Conservation (phyloP, 2,113 vertebrate species). For the Aphelocoma coerulescens region DNA sequence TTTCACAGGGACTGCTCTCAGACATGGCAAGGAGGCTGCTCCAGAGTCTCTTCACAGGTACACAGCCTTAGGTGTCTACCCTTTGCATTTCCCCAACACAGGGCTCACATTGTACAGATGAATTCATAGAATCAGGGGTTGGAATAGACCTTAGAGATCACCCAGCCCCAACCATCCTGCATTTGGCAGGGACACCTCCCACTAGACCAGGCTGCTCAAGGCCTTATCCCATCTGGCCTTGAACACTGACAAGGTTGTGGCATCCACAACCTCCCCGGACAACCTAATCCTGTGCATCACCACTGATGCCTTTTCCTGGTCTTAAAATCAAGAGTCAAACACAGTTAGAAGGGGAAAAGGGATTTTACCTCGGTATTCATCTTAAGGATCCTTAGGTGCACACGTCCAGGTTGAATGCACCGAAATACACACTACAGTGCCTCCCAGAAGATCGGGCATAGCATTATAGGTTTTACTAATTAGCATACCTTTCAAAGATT, state of each 20-base stretch:
- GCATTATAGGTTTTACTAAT: too few species aligned
- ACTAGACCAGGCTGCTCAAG: not conserved
- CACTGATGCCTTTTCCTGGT: too few species aligned
- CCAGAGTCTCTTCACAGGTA: fast-evolving
- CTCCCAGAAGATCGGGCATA: too few species aligned
- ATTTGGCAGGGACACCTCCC: not conserved
- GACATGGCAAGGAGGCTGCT: not conserved
- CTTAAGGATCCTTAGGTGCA: too few species aligned
- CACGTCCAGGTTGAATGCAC: too few species aligned
- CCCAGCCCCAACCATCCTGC: not conserved
- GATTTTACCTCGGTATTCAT: too few species aligned
- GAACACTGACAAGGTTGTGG: not conserved
- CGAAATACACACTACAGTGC: too few species aligned
- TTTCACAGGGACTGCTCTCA: not conserved
- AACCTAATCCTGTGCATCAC: not conserved
- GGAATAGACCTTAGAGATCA: not conserved
- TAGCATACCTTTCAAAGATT: too few species aligned
- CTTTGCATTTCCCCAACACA: not conserved
- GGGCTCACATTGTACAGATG: fast-evolving
- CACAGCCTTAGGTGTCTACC: not conserved
- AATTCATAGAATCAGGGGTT: not conserved
- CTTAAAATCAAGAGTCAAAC: too few species aligned
- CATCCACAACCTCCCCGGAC: not conserved
- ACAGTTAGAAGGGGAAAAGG: too few species aligned
- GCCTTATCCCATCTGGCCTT: not conserved